Evolutionary conservation across 2,888 invertebrate species (phyloP).

Genomic region (Ethmia dodecea): DNA sequence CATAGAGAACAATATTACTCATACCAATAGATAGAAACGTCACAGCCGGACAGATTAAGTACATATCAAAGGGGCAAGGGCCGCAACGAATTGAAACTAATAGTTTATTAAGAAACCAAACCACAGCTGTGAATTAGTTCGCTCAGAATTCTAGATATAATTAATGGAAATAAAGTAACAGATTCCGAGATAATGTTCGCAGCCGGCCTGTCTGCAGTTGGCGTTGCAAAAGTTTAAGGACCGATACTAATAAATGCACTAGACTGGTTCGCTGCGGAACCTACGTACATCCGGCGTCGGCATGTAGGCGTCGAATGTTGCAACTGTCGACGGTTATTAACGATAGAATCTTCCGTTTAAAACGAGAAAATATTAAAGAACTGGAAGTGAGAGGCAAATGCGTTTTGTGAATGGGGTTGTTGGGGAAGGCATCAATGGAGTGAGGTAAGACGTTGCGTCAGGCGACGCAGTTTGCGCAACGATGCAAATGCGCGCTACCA

Average conservation of each 20-base stretch:
- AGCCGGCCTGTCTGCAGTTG: slow-evolving; percentile 66
- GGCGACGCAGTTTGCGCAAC: slow-evolving; percentile 42
- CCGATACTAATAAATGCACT: slow-evolving; percentile 37
- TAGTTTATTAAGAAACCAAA: slow-evolving; percentile 62
- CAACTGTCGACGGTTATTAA: slow-evolving; percentile 64
- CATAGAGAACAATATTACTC: slow-evolving; percentile 38
- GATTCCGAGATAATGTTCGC: slow-evolving; percentile 60
- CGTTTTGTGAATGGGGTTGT: slow-evolving; percentile 46
- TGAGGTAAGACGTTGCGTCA: slow-evolving; percentile 41
- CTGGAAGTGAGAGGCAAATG: slow-evolving; percentile 38
- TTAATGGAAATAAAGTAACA: slow-evolving; percentile 71
- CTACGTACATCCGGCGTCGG: slow-evolving; percentile 73
- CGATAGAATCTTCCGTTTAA: slow-evolving; percentile 46
- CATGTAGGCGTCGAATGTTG: slow-evolving; percentile 54
- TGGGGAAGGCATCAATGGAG: slow-evolving; percentile 52
- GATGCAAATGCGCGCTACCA: slow-evolving; percentile 43
- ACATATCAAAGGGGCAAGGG: slow-evolving; percentile 43
- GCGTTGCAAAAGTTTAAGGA: slow-evolving; percentile 59
- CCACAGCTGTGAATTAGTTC: slow-evolving; percentile 52
- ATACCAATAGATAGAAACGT: slow-evolving; percentile 47
- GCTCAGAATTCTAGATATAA: slow-evolving; percentile 52
- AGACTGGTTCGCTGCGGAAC: slow-evolving; percentile 64
- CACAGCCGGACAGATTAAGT: slow-evolving; percentile 39
- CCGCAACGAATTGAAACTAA: slow-evolving; percentile 52
- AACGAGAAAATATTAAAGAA: slow-evolving; percentile 8